A percentile compares a stretch with the other conserved stretches of the same genome.
Conservation (phyloP, 2,888 invertebrate species). For the Scaptomyza caliginosa region DNA sequence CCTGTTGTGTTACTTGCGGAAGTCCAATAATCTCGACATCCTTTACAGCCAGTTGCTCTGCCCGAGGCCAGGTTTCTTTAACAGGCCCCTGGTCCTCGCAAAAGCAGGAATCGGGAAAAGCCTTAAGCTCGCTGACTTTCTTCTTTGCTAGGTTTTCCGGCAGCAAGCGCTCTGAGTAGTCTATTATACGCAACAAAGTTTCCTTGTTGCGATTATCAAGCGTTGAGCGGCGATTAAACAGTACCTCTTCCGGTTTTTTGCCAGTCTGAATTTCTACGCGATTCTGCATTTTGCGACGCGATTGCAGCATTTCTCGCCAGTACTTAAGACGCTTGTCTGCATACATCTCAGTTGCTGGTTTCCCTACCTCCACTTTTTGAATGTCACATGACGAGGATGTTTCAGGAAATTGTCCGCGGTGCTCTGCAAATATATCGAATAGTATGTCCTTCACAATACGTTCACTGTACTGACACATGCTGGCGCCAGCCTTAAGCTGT, state of each 20-base stretch:
- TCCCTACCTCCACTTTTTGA: neutral
- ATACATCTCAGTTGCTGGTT: constrained; percentile 33
- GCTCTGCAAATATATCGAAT: constrained; percentile 64
- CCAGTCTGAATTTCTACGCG: constrained; percentile 51
- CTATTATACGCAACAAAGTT: constrained; percentile 69
- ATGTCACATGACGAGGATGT: constrained; percentile 60
- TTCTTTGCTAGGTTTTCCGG: constrained; percentile 29
- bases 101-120: constrained; percentile 33
- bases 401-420: constrained; percentile 55
- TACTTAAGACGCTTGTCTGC: constrained; percentile 75
- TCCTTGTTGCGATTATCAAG: constrained; percentile 72
- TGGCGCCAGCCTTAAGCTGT: constrained; percentile 1
- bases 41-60: constrained; percentile 51
- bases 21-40: constrained; percentile 71
- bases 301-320: constrained; percentile 69
- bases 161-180: constrained; percentile 71
- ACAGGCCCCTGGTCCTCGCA: constrained; percentile 37
- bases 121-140: constrained; percentile 31
- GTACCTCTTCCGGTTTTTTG: constrained; percentile 58
- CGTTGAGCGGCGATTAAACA: constrained; percentile 73
- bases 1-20: constrained; percentile 55
- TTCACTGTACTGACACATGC: constrained; percentile 36
- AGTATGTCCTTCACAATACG: constrained; percentile 69
- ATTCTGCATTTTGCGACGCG: constrained; percentile 58
- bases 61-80: constrained; percentile 64